These are phyloP conservation scores for Panthera leo DNA, from an alignment of 2,113 vertebrate species.

Conservation along the genomic window DNA sequence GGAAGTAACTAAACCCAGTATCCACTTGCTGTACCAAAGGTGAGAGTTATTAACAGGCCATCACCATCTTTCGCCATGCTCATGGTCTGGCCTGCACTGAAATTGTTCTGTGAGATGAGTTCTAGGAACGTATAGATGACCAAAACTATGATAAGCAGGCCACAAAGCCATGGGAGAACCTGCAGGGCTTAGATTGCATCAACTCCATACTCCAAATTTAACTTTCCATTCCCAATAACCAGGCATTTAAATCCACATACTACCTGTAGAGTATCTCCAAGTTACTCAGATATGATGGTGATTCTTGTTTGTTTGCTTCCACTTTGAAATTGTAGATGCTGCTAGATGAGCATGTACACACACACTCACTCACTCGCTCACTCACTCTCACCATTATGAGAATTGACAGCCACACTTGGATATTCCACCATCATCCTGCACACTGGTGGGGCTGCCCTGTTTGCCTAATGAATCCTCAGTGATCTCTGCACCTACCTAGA, in stretches of 20 bases:
- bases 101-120: neutral
- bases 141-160: neutral
- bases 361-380: fast-evolving
- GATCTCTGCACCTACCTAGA: neutral
- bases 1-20: neutral
- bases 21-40: neutral
- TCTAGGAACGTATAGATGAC: neutral
- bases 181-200: neutral
- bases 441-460: neutral
- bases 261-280: neutral
- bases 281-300: neutral
- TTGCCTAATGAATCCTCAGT: neutral
- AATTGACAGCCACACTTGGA: neutral
- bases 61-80: neutral
- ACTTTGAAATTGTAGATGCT: neutral
- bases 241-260: neutral
- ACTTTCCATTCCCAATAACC: neutral
- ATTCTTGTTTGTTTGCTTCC: neutral
- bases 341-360: fast-evolving
- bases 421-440: neutral
- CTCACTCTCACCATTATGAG: neutral
- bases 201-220: neutral
- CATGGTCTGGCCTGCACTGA: neutral
- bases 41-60: neutral
- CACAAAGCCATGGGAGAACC: neutral